phyloP scores from a whole-genome alignment of 2,113 vertebrate genomes.

The Plecturocebus donacophilus region DNA sequence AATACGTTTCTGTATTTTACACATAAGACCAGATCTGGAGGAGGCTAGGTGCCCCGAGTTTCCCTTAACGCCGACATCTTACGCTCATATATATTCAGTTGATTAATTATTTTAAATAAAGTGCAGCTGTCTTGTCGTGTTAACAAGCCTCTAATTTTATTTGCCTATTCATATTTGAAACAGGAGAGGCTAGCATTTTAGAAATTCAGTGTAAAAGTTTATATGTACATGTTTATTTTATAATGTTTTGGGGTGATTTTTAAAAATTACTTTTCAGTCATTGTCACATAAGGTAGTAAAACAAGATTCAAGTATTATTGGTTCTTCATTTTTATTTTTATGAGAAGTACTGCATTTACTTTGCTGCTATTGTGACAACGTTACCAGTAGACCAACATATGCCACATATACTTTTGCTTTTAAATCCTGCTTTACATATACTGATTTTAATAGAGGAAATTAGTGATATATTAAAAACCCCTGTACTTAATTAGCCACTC shows the following conservation, averaged over 20 bases:
- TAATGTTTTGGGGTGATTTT: background rate
- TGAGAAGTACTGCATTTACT: background rate
- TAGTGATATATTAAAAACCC: constrained; percentile 82
- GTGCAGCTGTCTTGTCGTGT: background rate
- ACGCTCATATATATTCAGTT: background rate
- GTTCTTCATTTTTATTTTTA: constrained; percentile 19
- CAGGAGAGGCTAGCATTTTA: background rate
- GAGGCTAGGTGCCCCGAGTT: background rate
- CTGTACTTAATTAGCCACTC: constrained; percentile 80
- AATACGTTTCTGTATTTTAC: constrained; percentile 1
- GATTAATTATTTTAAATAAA: constrained; percentile 28
- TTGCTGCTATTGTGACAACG: background rate
- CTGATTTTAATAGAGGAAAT: constrained; percentile 84
- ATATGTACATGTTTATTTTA: background rate
- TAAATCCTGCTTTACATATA: constrained; percentile 65
- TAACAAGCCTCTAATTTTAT: constrained; percentile 28
- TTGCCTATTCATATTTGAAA: background rate
- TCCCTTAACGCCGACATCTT: background rate
- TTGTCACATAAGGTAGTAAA: background rate
- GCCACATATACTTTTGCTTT: background rate
- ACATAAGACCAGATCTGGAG: background rate
- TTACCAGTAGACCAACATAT: background rate
- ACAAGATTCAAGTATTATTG: background rate
- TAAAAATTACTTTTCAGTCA: background rate
- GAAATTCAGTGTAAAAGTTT: background rate